Base-by-base conservation (phyloP, 1,140 invertebrate species). In the Brachionus rubens region DNA sequence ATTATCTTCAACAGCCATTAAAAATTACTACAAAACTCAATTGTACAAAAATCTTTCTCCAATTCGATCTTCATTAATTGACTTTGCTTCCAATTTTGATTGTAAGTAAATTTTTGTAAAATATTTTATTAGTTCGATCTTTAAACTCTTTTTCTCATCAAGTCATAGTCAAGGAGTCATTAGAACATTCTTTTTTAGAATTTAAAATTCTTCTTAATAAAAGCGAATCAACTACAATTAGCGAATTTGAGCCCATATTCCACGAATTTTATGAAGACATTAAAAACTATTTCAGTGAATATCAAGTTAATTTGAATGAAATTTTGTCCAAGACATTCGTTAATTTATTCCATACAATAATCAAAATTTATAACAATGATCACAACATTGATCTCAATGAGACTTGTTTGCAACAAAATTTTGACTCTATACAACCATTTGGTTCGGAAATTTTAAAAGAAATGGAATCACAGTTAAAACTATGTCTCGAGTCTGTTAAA, bases 1-100 rank as follows among this genome's bases (percentile, higher is more conserved):
- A 21, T 12, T 65, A 12, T 9, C 24, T 24, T 36, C 21, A 21
- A 6, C 9, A 14, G 59, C 59, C 14, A 43, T 21, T 12, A 41
- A 41, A 65, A 43, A 65, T 24, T 43, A 24, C 43, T 43, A 41
- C 4, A 65, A 65, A 65, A 43, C 3, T 46, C 40, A 19, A 26
- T 28, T 65, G 12, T 12, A 19, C 2, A n/a, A 36, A 46, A 12
- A 19, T 43, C 19, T 65, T 21, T 41, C 40, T 2, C 59, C 59
- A 21, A 43, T 65, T 12, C 41, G 19, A 65, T 43, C 26, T 43
- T 43, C 33, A 12, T 43, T 65, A 24, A 41, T 65, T 12, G 59
- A 65, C 12, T 65, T 65, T 1, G 24, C 59, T 19, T 26, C 59
- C 10, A 46, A 65, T 65, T 65, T 65, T 26, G 59, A 65, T n/a